Evolutionary conservation across 2,888 invertebrate species (phyloP).

Genomic region (Julus scandinavius): DNA sequence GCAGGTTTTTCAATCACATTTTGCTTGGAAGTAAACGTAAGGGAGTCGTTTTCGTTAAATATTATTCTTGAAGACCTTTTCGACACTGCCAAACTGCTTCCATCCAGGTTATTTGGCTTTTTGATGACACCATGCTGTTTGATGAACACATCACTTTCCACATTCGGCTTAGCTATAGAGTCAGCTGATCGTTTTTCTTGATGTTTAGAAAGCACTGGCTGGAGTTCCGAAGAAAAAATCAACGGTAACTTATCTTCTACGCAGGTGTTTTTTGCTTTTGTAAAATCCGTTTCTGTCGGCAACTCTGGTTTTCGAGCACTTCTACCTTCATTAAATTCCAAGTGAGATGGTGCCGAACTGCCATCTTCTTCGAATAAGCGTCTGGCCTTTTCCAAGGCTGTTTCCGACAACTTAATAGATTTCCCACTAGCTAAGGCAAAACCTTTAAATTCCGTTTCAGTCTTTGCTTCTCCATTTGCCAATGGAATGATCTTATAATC

Average conservation of each 20-base stretch:
- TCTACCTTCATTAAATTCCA: background rate
- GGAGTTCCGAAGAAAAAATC: background rate
- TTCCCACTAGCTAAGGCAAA: conserved; percentile 59
- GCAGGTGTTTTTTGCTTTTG: background rate
- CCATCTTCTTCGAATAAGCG: conserved; percentile 58
- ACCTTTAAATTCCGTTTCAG: conserved; percentile 16
- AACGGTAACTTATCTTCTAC: background rate
- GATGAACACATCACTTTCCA: background rate
- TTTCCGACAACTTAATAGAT: conserved; percentile 1
- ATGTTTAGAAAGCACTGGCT: background rate
- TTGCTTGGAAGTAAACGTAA: background rate
- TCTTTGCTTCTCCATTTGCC: background rate
- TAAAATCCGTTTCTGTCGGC: background rate
- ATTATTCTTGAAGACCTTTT: background rate
- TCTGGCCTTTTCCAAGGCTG: conserved; percentile 39
- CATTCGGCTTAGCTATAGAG: background rate
- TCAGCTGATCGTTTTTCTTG: background rate
- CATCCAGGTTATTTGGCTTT: background rate
- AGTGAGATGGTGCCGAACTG: background rate
- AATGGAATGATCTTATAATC: background rate
- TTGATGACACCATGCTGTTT: background rate
- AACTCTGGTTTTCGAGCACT: background rate
- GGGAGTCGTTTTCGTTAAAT: background rate
- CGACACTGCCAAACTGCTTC: background rate
- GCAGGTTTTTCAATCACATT: background rate